Conservation (phyloP, 64 coral and sea anemone genomes). For the Orbicella faveolata region DNA sequence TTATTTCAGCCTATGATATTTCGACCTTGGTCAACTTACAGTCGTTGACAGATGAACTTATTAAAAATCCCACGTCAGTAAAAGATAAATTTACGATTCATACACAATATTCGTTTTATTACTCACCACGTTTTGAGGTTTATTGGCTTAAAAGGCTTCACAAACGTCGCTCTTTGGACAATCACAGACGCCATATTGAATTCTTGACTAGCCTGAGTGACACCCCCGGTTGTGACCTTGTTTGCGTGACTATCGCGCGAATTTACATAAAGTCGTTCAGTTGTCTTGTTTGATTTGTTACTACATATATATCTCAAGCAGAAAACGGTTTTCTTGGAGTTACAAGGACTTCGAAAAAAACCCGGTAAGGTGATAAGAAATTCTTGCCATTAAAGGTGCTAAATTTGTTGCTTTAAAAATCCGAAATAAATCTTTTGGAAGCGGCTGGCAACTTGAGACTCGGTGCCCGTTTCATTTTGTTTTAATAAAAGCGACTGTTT, state of each 20-base stretch:
- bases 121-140: neutral
- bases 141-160: neutral
- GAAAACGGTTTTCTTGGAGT: neutral
- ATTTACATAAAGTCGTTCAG: neutral
- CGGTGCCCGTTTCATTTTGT: too few species aligned
- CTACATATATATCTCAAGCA: neutral
- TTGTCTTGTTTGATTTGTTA: neutral
- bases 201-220: neutral
- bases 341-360: neutral
- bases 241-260: constrained; percentile 11
- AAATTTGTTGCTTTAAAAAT: neutral
- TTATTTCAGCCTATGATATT: too few species aligned
- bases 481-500: too few species aligned
- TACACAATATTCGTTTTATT: neutral
- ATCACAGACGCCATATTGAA: neutral
- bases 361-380: neutral
- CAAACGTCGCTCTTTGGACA: neutral
- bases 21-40: too few species aligned
- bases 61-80: neutral
- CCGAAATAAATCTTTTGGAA: neutral
- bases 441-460: neutral
- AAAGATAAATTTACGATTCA: neutral
- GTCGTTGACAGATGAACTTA: too few species aligned
- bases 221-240: neutral
- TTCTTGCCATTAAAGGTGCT: neutral